Evolutionary conservation across 2,797 vertebrate genomes (phyloP), one percentile per base, ranked within the genome.

Genomic region (Vipera ursinii): DNA sequence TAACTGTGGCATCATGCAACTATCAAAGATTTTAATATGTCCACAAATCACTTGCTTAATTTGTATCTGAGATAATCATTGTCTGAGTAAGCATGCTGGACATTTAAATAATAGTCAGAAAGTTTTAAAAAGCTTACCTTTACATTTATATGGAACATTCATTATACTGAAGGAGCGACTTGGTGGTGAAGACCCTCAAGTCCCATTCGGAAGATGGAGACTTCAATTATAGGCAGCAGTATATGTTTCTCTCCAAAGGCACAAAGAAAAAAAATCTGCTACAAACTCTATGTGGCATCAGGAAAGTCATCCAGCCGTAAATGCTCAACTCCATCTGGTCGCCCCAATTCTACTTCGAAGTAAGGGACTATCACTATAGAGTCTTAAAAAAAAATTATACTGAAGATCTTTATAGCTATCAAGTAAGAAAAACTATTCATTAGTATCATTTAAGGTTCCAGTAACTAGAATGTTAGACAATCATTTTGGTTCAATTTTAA

Each of bases 31-130:
- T 89, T 89, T 65, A 65, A 89, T 51, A 48, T 89, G 48, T 51
- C 15, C 48, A 53, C 24, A 32, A 28, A 44, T 48, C 14, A 73
- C 48, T 93, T 94, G 95, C 95, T 96, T 93, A 94, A 56, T 87
- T n/a, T 38, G 38, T 87, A 87, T 59, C 12, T 87, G 24, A 38
- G 55, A 20, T 59, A 87, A 57, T 51, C 8, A 10, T 87, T 87
- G 28, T 22, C 86, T 32, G 86, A 56, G 3, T 56, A 87, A 87
- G 3, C 17, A 10, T 87, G 55, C 53, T 56, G 55, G 6, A 38
- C 15, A 44, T 78, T 44, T 78, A 78, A 78, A 44, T 78, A 78
- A 78, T 78, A 22, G 22, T 44, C 73, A 44, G 17, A 78, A 78
- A 44, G 7, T 44, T 44, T 44, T 4, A 9, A 73, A 73, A 73